Evolutionary conservation across 2,113 vertebrate species (phyloP).

Genomic region (Rhadina sibilatrix): DNA sequence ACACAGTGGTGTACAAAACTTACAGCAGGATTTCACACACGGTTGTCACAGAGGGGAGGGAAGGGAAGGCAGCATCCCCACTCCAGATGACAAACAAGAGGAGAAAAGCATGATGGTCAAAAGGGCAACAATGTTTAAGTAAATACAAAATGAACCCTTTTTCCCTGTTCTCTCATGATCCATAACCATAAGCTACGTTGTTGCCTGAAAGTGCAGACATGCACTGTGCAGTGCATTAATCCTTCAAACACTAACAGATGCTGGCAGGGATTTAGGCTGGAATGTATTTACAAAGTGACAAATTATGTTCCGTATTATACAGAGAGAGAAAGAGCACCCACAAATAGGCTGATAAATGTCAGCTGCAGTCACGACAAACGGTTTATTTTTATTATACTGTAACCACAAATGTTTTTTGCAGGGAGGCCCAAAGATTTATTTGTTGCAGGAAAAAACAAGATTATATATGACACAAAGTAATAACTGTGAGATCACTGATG

Average conservation of each 20-base stretch:
- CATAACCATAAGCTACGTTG: constrained; percentile 58
- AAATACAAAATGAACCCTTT: constrained; percentile 21
- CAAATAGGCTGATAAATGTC: constrained; percentile 90
- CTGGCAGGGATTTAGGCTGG: constrained; percentile 84
- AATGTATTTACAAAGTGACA: constrained; percentile 89
- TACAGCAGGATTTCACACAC: not conserved
- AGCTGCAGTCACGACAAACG: constrained; percentile 84
- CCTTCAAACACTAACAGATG: constrained; percentile 83
- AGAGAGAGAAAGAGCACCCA: constrained; percentile 83
- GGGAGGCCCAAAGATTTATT: constrained; percentile 80
- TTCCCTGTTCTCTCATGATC: constrained; percentile 58
- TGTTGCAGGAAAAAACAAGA: constrained; percentile 79
- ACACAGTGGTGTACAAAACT: not conserved
- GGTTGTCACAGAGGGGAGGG: not conserved
- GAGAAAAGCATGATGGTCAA: constrained; percentile 52
- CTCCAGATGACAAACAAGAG: constrained; percentile 16
- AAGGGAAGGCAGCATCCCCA: not conserved
- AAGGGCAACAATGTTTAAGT: constrained; percentile 49
- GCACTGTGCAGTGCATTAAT: constrained; percentile 77
- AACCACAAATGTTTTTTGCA: constrained; percentile 78
- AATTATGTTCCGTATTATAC: constrained; percentile 84
- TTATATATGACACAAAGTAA: constrained; percentile 83
- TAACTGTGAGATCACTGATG: constrained; percentile 76
- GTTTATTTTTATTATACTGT: constrained; percentile 95
- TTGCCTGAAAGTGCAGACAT: constrained; percentile 71